Base-by-base conservation (phyloP, 2,888 invertebrate genomes). In the Stramonita haemastoma region DNA sequence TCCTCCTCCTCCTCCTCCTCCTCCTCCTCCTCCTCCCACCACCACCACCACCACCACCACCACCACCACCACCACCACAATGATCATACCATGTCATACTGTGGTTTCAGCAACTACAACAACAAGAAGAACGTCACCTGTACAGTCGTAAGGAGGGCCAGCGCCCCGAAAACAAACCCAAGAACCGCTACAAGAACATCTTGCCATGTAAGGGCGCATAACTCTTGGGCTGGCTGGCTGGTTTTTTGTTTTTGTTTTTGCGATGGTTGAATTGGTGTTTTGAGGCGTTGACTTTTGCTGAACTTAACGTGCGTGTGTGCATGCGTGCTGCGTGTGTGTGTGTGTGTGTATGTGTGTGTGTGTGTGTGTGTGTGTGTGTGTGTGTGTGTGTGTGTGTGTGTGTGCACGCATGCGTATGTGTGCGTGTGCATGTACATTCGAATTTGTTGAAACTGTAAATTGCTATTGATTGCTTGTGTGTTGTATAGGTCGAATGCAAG, bases 171-270 rank as follows among this genome's bases (percentile, higher is more conserved):
- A 99, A 99, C 96, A 97, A 98, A 92, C 97, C 98, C 92, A 99
- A 99, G 96, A 99, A 99, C 96, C 97, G 99, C 95, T 99, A 99
- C 96, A 99, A 99, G 96, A 99, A 99, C 96, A 99, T 99, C 95
- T 97, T 99, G 96, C 99, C 99, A 91, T 99, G 97, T 97, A 95
- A 96, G 97, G 93, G n/a, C 1, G 73, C 4, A 77, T 77, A 13
- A 77, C 8, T 22, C 32, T 15, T 79, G 26, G 19, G 26, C 26
- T 66, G 1, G 19, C 66, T 66, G 17, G 66, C 1, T 60, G 11
- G 13, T 19, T 60, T 60, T 15, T 60, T 19, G 19, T 60, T 60
- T 60, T 15, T 19, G 19, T 19, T 66, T 66, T 17, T 66, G 19
- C 17, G 13, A 66, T 66, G 66, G 66, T 13, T 66, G 26, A 66